Evolutionary conservation across 2,113 vertebrate species (phyloP), one percentile per base, ranked within the genome.

Genomic region (Oenanthe melanoleuca): DNA sequence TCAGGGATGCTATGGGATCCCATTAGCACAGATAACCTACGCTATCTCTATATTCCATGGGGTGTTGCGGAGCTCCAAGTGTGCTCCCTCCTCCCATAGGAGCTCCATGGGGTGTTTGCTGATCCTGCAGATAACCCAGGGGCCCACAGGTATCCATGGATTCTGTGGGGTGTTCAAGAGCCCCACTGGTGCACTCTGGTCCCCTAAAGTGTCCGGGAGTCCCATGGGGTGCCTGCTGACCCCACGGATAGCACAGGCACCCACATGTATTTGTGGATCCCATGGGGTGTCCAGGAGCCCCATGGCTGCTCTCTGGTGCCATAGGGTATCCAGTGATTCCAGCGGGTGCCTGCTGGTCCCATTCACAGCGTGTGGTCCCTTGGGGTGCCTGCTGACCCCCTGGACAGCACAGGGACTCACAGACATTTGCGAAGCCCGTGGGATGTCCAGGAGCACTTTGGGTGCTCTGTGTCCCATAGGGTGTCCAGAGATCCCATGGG

Each of bases 311-410:
- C 18, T 28, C 12, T 26, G 37, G 45, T 59, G 37, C 63, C 37
- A 7, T 52, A 28, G 18, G 8, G 63, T 44, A 33, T 60, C 33
- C 53, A 44, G 33, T 18, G 33, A 60, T 67, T 44, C 22, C 25
- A 42, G 20, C 8, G 31, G 17, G 19, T 78, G 25, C 52, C 73
- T 26, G 26, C 34, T 73, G 60, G 7, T 24, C 63, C 64, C n/a
- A 6, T 4, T 5, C 0, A 0, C 37, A 44, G 7, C 9, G 4
- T 24, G 31, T 14, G n/a, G 38, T 60, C 24, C 28, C 34, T 0
- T 19, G 47, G 44, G 45, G 8, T 38, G 25, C 11, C 16, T 28
- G 8, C 59, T 63, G 57, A 66, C 6, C 45, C 78, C 37, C 6
- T 1, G 0, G 40, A 3, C 37, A 73, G 23, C 20, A 8, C 37